Evolutionary conservation across 2,113 vertebrate genomes (phyloP), one percentile per base, ranked within the genome.

Genomic region (Centropus unirufus): DNA sequence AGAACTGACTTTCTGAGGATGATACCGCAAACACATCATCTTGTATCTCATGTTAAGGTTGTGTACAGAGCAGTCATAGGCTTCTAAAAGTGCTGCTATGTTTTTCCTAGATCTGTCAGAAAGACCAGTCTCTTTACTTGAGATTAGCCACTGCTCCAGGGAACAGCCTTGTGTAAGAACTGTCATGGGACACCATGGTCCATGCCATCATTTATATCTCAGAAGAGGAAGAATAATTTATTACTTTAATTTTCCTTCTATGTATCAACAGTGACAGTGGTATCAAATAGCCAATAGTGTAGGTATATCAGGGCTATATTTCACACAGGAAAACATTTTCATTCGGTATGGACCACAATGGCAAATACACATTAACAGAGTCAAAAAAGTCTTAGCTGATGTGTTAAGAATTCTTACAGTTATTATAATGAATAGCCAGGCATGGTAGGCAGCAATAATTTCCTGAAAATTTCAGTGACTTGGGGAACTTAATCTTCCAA

Each of bases 381-480:
- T 57, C 8, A 61, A 55, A 42, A 83, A 83, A 58, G 3, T 1
- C 6, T 63, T 59, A 58, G 19, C 5, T 55, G 27, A 2, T 63
- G 5, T 3, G 5, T 21, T 74, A 62, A 24, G 14, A 52, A 64
- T 73, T 42, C 19, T 51, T 39, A 14, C 62, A 36, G 39, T n/a
- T 11, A 13, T 58, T 49, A 19, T 6, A 63, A 8, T 36, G 47
- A 88, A 52, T 51, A 72, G 6, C 22, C 51, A 66, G 24, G 21
- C 7, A 62, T 30, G 3, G 9, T 67, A 36, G 9, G 9, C 36
- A 79, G 20, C 0, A 0, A 5, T 12, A 91, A 20, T 6, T 30
- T 76, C 27, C 52, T 79, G 67, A 86, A 79, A 83, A 59, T 21
- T 62, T 40, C 85, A 5, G 32, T 59, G 13, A n/a, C 5, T 79